Percentiles rank a stretch among this genome's conserved stretches.
Conservation (phyloP, 2,113 vertebrate species). For the Ellobius talpinus region DNA sequence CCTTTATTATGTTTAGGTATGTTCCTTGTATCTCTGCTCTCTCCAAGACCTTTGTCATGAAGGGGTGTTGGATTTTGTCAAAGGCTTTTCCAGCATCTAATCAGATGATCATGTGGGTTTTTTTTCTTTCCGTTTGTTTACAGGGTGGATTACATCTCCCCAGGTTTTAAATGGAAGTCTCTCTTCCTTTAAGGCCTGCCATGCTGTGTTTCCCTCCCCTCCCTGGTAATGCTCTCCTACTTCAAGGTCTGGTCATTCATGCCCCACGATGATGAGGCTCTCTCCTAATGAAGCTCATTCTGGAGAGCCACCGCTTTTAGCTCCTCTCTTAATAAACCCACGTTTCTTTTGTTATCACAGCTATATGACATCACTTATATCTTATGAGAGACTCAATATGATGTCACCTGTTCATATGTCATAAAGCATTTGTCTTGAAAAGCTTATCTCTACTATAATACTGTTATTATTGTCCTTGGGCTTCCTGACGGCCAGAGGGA, state of each 20-base stretch:
- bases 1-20: too few relatives aligned
- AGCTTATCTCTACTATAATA: not conserved
- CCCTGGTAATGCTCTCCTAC: not conserved
- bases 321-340: not conserved
- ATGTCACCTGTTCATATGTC: not conserved
- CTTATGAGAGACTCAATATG: not conserved
- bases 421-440: not conserved
- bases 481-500: slow-evolving; percentile 29
- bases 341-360: not conserved
- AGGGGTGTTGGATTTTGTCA: too few relatives aligned
- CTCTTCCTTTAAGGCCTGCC: not conserved
- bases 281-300: not conserved
- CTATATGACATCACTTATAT: not conserved
- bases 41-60: too few relatives aligned
- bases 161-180: not conserved
- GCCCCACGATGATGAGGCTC: not conserved
- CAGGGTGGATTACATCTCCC: not conserved
- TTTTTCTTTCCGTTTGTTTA: too few relatives aligned
- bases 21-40: too few relatives aligned
- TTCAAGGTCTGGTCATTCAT: not conserved
- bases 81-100: too few relatives aligned
- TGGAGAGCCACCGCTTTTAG: not conserved
- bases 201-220: not conserved
- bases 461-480: not conserved
- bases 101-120: too few relatives aligned